Evolutionary conservation across 1,140 invertebrate species (phyloP).

Genomic region (Anoplolepis gracilipes): DNA sequence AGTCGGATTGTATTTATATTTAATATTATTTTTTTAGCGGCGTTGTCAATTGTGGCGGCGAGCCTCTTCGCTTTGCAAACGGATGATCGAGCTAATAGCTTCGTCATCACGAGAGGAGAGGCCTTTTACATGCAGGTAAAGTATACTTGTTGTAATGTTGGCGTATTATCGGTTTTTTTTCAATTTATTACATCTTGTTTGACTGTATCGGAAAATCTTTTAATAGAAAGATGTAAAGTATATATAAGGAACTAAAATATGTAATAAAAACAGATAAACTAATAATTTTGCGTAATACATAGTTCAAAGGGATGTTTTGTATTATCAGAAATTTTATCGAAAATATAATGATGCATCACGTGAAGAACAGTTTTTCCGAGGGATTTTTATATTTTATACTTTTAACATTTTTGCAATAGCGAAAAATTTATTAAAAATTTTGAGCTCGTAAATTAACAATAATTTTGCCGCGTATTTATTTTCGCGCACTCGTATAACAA

Average conservation of each 20-base stretch:
- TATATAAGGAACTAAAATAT: not conserved
- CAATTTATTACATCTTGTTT: not conserved
- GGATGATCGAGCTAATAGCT: slow-evolving; percentile 91
- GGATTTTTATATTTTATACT: not conserved
- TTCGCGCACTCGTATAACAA: not conserved
- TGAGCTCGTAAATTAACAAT: not conserved
- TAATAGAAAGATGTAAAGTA: not conserved
- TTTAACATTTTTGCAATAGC: not conserved
- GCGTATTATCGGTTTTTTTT: not conserved
- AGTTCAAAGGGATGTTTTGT: not conserved
- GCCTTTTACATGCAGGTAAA: slow-evolving; percentile 95
- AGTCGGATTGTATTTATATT: slow-evolving; percentile 1
- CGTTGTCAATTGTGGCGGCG: slow-evolving; percentile 92
- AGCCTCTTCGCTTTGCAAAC: slow-evolving; percentile 93
- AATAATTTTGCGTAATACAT: no score
- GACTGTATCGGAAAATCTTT: not conserved
- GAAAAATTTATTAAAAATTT: not conserved
- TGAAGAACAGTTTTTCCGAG: not conserved
- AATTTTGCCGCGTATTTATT: not conserved
- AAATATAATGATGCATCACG: not conserved
- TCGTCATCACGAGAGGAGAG: slow-evolving; percentile 90
- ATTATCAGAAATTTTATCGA: not conserved
- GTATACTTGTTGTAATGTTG: slow-evolving; percentile 3
- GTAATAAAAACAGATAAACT: not conserved
- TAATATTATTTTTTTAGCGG: slow-evolving; percentile 87